Base-by-base conservation (phyloP, 2,797 vertebrate species). In the Oreonectes daqikongensis region DNA sequence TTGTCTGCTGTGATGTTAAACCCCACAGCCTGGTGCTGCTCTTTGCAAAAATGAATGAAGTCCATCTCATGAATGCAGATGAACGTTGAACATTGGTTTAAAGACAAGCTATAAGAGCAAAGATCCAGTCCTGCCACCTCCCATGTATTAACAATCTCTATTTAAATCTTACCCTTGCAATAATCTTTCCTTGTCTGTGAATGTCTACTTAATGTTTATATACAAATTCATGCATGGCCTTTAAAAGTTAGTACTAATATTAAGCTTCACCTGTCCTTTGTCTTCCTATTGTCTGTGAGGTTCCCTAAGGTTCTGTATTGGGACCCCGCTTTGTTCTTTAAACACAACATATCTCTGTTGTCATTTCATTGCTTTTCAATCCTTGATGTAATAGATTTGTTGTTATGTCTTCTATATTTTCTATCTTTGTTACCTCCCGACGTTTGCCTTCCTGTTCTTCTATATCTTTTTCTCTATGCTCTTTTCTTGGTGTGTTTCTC, bases 371-470 rank as follows among this genome's bases (percentile, higher is more conserved):
- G 48, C 20, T 72, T 52, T 50, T 26, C 57, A 77, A 40, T 60
- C 76, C 71, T 85, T 55, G 66, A 44, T 77, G 79, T 88, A 40
- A 87, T 88, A 90, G 80, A 80, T 78, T 20, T 82, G 82, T 78
- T 85, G 87, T 88, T 75, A 88, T 89, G 82, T 84, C 83, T 84
- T 76, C 88, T 71, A 48, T 63, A 78, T 77, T 69, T 24, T 70
- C 64, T 79, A 20, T 46, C 44, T 57, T 46, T 32, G 78, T 8
- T 78, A 72, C 32, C 66, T 46, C 46, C 28, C 50, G 48, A 68
- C 69, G 40, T 78, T 44, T 76, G 84, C 83, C 52, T 77, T 72
- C 77, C 32, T 79, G 14, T 70, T 55, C 68, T 74, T 59, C 75
- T 67, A 90, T 76, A 77, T 82, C 75, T 86, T 67, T 83, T 61